These are phyloP conservation scores for Phaetusa simplex DNA, from an alignment of 2,113 vertebrate genomes.

Conservation along the genomic window DNA sequence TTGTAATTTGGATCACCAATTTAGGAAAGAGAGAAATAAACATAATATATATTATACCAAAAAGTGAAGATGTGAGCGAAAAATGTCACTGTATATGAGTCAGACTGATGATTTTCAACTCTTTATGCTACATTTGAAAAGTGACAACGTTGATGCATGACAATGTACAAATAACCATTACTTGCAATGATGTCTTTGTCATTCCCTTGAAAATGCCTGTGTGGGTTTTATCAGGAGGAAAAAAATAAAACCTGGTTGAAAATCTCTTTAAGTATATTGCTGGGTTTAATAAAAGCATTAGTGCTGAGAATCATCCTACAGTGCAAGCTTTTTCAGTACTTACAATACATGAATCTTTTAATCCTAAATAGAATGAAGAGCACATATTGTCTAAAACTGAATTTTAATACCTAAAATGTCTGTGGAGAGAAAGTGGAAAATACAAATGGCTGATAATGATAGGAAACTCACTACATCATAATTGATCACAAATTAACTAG, in stretches of 20 bases:
- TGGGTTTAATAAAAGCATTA: not conserved
- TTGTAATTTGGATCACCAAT: not conserved
- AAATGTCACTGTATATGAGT: slow-evolving; percentile 68
- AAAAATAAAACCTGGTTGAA: not conserved
- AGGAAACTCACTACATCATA: not conserved
- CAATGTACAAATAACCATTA: slow-evolving; percentile 50
- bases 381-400: not conserved
- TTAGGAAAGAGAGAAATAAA: not conserved
- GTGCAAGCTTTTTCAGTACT: not conserved
- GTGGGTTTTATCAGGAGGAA: slow-evolving; percentile 12
- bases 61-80: slow-evolving; percentile 31
- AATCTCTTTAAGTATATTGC: not conserved
- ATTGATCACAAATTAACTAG: not conserved
- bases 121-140: slow-evolving; percentile 49
- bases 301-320: not conserved
- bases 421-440: not conserved
- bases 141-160: slow-evolving; percentile 43
- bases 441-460: not conserved
- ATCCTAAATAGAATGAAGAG: not conserved
- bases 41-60: not conserved
- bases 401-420: not conserved
- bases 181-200: slow-evolving; percentile 38
- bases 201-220: slow-evolving; percentile 44
- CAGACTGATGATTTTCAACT: slow-evolving; percentile 68
- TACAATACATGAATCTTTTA: not conserved